Conservation (phyloP, 53 echinoderm and acorn worm species). For the Antedon mediterranea region DNA sequence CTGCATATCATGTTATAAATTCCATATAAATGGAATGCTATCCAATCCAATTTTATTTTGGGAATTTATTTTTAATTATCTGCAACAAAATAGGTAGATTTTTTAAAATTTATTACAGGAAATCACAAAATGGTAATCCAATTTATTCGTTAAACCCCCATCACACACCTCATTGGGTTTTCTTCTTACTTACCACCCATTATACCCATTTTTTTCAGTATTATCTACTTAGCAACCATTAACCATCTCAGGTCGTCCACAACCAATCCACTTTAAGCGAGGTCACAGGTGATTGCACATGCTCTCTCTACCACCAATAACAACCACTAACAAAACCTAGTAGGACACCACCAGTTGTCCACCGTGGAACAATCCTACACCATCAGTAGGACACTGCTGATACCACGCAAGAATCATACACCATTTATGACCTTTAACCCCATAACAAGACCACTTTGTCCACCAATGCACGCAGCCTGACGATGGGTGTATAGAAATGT, state of each 20-base stretch:
- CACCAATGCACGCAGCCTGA: background rate
- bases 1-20: too few species aligned
- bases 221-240: background rate
- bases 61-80: too few species aligned
- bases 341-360: background rate
- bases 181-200: background rate
- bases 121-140: too few species aligned
- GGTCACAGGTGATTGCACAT: background rate
- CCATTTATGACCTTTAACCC: background rate
- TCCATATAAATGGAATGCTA: too few species aligned
- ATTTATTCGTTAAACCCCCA: background rate
- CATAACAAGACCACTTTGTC: background rate
- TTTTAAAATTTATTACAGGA: too few species aligned
- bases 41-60: too few species aligned
- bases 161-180: background rate
- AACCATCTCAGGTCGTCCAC: background rate
- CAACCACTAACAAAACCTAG: constrained; percentile 1
- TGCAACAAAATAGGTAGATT: too few species aligned
- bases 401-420: too few species aligned
- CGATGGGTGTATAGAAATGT: background rate
- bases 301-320: background rate
- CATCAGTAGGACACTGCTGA: too few species aligned
- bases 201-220: background rate
- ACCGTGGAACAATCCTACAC: too few species aligned
- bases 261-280: background rate